Conservation (phyloP, 2,797 vertebrate species). For the Galagoides demidoff region DNA sequence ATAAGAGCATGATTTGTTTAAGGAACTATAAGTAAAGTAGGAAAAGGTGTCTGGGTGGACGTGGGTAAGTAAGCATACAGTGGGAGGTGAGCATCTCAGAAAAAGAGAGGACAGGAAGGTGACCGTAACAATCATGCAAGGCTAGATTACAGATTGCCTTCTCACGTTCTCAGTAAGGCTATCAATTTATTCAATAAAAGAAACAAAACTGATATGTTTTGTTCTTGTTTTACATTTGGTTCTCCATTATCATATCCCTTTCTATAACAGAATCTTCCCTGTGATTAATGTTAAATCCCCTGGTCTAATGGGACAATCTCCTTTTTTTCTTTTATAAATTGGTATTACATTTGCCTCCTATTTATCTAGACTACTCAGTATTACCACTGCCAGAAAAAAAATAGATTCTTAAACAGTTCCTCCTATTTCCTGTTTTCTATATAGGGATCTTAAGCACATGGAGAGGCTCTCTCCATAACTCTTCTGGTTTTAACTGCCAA, state of each 20-base stretch:
- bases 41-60: not conserved
- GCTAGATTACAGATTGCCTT: not conserved
- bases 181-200: not conserved
- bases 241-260: not conserved
- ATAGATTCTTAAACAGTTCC: not conserved
- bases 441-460: not conserved
- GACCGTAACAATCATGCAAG: not conserved
- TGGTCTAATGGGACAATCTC: not conserved
- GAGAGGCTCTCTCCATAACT: not conserved
- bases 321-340: not conserved
- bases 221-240: not conserved
- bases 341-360: not conserved
- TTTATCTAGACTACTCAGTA: not conserved
- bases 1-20: not conserved
- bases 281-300: not conserved
- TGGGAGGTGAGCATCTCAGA: not conserved
- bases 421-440: not conserved
- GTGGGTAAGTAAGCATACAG: not conserved
- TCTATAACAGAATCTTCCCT: not conserved
- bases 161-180: not conserved
- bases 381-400: not conserved
- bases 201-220: not conserved
- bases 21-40: not conserved
- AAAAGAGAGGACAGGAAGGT: not conserved
- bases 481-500: not conserved